A percentile compares a stretch with the other conserved stretches of the same genome.
Evolutionary conservation across 2,113 vertebrate species (phyloP).

Genomic region (Dinomys branickii): DNA sequence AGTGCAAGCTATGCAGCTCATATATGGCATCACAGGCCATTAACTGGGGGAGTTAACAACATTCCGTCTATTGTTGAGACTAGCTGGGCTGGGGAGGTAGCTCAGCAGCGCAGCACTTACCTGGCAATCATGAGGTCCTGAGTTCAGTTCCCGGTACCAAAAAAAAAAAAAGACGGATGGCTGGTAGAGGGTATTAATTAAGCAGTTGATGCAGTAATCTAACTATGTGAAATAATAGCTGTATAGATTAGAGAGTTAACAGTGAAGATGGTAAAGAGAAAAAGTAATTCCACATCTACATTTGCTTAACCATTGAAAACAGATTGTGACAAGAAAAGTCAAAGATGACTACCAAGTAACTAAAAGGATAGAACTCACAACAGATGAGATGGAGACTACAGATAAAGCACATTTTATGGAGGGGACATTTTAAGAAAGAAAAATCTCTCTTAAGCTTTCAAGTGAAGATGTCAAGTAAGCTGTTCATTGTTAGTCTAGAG

Average conservation of each 20-base stretch:
- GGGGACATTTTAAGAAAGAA: background rate
- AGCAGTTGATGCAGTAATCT: background rate
- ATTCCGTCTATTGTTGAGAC: background rate
- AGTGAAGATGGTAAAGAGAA: background rate
- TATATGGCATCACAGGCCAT: background rate
- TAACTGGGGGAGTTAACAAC: background rate
- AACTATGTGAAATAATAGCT: background rate
- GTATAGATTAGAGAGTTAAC: background rate
- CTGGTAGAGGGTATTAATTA: background rate
- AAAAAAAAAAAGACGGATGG: too few species aligned
- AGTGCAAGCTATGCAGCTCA: background rate
- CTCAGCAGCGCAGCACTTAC: too few species aligned
- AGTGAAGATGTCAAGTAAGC: background rate
- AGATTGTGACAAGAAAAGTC: background rate
- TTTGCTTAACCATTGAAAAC: background rate
- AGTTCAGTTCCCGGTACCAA: too few species aligned
- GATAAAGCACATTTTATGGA: constrained; percentile 17
- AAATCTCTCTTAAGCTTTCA: background rate
- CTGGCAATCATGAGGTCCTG: too few species aligned
- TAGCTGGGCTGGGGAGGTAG: too few species aligned
- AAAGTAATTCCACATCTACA: background rate
- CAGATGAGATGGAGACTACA: background rate
- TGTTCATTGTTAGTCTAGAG: background rate
- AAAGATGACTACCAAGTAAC: background rate
- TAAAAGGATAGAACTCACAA: background rate